Evolutionary conservation across 64 coral and sea anemone species (phyloP), one percentile per base, ranked within the genome.

Genomic region (Acropora tenuis): DNA sequence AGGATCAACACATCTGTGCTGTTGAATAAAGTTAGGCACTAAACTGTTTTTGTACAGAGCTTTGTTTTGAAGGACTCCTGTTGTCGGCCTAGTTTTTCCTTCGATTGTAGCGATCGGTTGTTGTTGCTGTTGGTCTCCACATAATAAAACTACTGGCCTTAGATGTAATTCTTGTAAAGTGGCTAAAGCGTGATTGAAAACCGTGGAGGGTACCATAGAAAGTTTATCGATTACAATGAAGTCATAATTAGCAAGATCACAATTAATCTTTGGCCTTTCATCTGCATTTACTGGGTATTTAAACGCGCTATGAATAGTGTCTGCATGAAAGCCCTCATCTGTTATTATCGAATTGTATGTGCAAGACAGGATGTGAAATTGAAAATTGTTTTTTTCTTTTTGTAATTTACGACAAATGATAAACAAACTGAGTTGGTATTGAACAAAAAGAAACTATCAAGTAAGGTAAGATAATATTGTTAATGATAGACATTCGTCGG

Each of bases 241-340:
- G 12, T 63, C 59, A 15, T 11, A 89, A 69, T 67, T 48, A 4
- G 8, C 72, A 5, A 89, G 65, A 1, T 1, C 41, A 58, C 76
- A 42, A 50, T 80, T 89, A 0, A 71, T 80, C 9, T 11, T 7
- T 0, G 75, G 43, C 50, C 6, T 41, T 18, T 89, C 76, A 13
- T 69, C 17, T 2, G 1, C 0, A 15, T 40, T 48, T 18, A 80
- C 60, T 1, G 88, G 88, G 48, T 89, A 89, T 8, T 8, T 2
- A 9, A 89, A 80, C 48, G n/a, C 12, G 50, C 88, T 89, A 49
- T 80, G 88, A 10, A 78, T 89, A 1, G 77, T 89, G 53, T 80
- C 59, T 6, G 88, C 30, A 1, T 9, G 4, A 41, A 89, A 79
- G 44, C 47, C 68, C 4, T 60, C 57, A 2, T 69, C 8, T 0